These are phyloP conservation scores for Sebastes trivittatus DNA, from an alignment of 2,797 vertebrate genomes.

Conservation along the genomic window DNA sequence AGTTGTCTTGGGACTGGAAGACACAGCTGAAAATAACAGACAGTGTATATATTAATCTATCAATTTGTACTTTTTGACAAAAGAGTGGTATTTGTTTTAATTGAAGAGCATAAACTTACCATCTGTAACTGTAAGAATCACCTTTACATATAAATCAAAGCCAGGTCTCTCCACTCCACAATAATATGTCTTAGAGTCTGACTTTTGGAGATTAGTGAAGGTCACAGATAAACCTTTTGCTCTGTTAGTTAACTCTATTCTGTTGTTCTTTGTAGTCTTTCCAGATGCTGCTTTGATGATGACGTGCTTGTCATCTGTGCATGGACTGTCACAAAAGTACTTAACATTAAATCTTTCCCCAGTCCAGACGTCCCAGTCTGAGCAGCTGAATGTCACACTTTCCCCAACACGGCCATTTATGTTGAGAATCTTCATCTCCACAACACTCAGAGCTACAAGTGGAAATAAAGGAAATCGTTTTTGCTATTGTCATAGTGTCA, in stretches of 20 bases:
- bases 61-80: too few relatives aligned
- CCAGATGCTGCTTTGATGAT: background rate
- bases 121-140: accelerated
- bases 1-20: background rate
- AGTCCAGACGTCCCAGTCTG: background rate
- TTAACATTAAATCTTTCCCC: background rate
- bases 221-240: background rate
- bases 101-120: too few relatives aligned
- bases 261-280: accelerated
- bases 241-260: background rate
- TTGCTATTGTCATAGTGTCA: background rate
- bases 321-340: constrained; percentile 25
- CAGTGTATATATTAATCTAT: too few relatives aligned
- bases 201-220: too few relatives aligned
- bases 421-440: background rate
- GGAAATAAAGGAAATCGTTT: background rate
- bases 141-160: accelerated
- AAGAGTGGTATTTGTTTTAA: too few relatives aligned
- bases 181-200: too few relatives aligned
- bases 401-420: background rate
- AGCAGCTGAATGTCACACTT: constrained; percentile 1
- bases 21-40: background rate
- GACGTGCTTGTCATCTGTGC: background rate
- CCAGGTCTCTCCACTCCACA: too few relatives aligned
- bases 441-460: constrained; percentile 17